These are phyloP conservation scores for Sinodicranocentrus sp. DNA, from an alignment of 2,888 invertebrate species.

Conservation along the genomic window DNA sequence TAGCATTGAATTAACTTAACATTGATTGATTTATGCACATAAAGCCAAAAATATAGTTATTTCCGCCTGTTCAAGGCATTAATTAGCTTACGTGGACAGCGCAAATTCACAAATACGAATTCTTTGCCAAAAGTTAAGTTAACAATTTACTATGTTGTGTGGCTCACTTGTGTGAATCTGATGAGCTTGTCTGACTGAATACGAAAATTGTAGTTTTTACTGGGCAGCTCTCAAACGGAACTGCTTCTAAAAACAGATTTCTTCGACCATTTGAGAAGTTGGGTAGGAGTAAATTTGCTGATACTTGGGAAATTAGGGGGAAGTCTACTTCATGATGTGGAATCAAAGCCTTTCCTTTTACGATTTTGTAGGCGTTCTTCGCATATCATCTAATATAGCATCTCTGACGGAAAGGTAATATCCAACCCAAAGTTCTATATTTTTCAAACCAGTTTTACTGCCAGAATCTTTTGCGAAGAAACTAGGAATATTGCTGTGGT, in stretches of 20 bases:
- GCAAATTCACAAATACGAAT: too few relatives aligned
- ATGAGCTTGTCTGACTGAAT: conserved; percentile 12
- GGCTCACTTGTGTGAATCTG: too few relatives aligned
- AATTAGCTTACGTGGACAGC: too few relatives aligned
- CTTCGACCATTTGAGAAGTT: conserved; percentile 12
- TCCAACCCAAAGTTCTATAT: not conserved
- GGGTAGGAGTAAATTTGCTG: conserved; percentile 28
- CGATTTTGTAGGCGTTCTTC: conserved; percentile 45
- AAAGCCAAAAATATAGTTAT: too few relatives aligned
- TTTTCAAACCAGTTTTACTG: conserved; percentile 11
- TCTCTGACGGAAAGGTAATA: not conserved
- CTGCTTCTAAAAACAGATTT: conserved; percentile 57
- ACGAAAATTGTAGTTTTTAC: conserved; percentile 30
- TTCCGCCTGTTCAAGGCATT: too few relatives aligned
- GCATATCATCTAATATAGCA: conserved; percentile 8
- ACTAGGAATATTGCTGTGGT: not conserved
- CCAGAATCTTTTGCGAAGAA: conserved; percentile 4
- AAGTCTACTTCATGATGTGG: conserved; percentile 26
- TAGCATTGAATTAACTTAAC: too few relatives aligned
- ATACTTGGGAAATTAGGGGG: conserved; percentile 30
- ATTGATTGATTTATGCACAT: too few relatives aligned
- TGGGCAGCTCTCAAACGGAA: conserved; percentile 3
- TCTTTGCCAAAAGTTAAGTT: too few relatives aligned
- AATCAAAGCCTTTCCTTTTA: conserved; percentile 44
- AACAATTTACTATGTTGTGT: too few relatives aligned